Percentiles rank a stretch among this genome's conserved stretches.
phyloP scores from a whole-genome alignment of 2,113 vertebrate genomes.

The Sander vitreus region DNA sequence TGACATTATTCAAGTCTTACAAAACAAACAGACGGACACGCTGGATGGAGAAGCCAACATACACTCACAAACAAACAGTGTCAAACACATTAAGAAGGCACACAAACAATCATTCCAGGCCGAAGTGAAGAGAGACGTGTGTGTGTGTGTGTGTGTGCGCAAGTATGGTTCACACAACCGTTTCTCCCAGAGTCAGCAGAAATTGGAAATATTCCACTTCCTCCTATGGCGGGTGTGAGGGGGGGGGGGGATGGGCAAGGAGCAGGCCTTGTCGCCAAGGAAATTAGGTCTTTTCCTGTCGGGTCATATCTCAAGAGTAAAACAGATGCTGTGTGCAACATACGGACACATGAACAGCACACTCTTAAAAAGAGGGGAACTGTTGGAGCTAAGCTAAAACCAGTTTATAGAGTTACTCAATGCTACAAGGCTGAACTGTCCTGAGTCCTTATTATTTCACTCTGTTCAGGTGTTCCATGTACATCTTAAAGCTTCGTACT shows the following conservation, averaged over 20 bases:
- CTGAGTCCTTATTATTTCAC: neutral
- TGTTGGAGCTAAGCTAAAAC: slow-evolving; percentile 42
- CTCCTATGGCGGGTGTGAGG: slow-evolving; percentile 20
- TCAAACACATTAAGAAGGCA: slow-evolving; percentile 6
- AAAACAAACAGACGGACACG: neutral
- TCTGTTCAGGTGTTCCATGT: slow-evolving; percentile 39
- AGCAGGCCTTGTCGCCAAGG: slow-evolving; percentile 62
- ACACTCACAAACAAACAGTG: slow-evolving; percentile 6
- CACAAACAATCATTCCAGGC: slow-evolving; percentile 6
- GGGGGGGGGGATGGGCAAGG: slow-evolving; percentile 29
- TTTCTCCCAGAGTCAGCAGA: slow-evolving; percentile 67
- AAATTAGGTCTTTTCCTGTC: slow-evolving; percentile 68
- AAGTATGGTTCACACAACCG: slow-evolving; percentile 36
- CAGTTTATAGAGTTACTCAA: slow-evolving; percentile 37
- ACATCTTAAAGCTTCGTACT: slow-evolving; percentile 14
- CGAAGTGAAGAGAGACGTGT: slow-evolving; percentile 23
- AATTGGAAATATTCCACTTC: slow-evolving; percentile 65
- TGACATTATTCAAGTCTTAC: neutral
- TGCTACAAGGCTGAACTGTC: neutral
- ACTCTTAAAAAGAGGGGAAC: slow-evolving; percentile 50
- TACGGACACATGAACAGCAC: slow-evolving; percentile 29
- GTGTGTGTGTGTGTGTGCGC: slow-evolving; percentile 21
- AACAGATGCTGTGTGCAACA: slow-evolving; percentile 65
- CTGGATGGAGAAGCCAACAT: neutral
- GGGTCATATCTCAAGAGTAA: slow-evolving; percentile 59